A percentile compares a stretch with the other conserved stretches of the same genome.
phyloP scores from a whole-genome alignment of 2,797 vertebrate genomes.

The Hydrolagus colliei region DNA sequence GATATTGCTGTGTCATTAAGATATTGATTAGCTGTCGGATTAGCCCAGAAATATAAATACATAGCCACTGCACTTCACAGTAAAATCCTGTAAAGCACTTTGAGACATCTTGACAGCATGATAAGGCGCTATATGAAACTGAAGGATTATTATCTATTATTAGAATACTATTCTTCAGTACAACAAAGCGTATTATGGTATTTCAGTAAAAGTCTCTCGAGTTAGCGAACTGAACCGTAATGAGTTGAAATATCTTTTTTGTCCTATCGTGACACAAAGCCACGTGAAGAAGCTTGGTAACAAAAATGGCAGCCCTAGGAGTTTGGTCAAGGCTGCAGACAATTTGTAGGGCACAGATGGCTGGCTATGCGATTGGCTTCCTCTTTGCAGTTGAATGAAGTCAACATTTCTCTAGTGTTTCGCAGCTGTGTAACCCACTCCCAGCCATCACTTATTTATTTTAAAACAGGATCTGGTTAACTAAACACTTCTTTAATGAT shows the following conservation, averaged over 20 bases:
- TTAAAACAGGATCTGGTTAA: constrained; percentile 28
- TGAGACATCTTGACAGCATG: too few relatives aligned
- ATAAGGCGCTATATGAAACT: too few relatives aligned
- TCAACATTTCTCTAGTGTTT: not conserved
- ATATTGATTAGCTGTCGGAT: too few relatives aligned
- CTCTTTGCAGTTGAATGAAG: not conserved
- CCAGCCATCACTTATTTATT: constrained; percentile 3
- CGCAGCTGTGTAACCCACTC: not conserved
- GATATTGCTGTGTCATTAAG: too few relatives aligned
- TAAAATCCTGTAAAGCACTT: too few relatives aligned
- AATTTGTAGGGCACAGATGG: not conserved
- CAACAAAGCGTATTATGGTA: not conserved
- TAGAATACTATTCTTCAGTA: not conserved
- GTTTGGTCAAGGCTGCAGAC: not conserved
- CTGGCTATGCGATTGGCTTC: not conserved
- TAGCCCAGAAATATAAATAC: too few relatives aligned
- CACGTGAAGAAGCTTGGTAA: not conserved
- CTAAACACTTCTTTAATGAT: constrained; percentile 21
- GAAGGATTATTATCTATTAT: too few relatives aligned
- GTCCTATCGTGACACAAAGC: not conserved
- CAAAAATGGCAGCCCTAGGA: not conserved
- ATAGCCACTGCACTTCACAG: too few relatives aligned
- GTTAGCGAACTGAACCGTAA: not conserved
- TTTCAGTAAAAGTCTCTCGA: not conserved
- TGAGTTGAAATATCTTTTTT: not conserved